These are phyloP conservation scores for Argopecten irradians DNA, from an alignment of 1,140 invertebrate genomes.

Conservation along the genomic window DNA sequence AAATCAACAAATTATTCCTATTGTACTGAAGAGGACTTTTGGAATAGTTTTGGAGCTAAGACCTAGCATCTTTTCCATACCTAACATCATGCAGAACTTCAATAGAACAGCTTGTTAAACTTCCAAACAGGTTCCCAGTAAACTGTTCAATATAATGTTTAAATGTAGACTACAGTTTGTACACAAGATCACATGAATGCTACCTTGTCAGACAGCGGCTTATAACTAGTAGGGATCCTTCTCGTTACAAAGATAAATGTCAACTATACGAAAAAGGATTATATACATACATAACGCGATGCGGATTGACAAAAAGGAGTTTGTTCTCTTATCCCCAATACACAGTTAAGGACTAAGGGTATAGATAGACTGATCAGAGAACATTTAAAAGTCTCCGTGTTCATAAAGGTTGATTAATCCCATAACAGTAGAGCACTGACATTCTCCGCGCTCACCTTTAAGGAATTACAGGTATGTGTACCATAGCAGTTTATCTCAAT, in stretches of 20 bases:
- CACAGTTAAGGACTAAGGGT: neutral
- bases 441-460: neutral
- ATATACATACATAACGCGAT: neutral
- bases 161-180: neutral
- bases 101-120: neutral
- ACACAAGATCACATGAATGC: neutral
- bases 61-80: neutral
- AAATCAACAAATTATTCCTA: neutral
- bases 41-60: neutral
- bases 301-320: neutral
- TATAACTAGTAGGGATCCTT: neutral
- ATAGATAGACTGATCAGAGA: neutral
- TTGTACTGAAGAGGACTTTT: neutral
- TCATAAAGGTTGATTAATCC: conserved; percentile 18
- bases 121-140: neutral
- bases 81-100: neutral
- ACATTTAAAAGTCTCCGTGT: neutral
- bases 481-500: neutral
- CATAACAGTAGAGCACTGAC: neutral
- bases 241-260: neutral
- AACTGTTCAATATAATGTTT: neutral
- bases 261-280: neutral
- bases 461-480: neutral
- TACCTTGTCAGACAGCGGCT: neutral
- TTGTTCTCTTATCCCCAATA: neutral